phyloP scores from a whole-genome alignment of 2,888 invertebrate species.

The Phlogophora meticulosa region DNA sequence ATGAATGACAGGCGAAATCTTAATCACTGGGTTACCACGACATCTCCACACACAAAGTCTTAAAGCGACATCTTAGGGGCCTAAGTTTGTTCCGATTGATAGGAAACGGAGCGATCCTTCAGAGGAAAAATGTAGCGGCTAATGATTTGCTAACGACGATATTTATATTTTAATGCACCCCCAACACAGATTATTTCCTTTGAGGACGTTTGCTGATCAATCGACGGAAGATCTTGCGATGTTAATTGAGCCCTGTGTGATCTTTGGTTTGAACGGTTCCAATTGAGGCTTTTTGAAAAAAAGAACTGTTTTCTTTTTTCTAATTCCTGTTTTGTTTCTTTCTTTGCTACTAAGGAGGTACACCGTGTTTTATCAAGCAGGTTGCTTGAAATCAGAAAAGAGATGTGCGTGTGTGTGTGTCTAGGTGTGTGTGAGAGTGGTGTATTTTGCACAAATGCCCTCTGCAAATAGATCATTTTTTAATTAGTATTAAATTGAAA shows the following conservation, averaged over 20 bases:
- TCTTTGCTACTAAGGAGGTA: not conserved
- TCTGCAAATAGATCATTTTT: no score
- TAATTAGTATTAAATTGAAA: no score
- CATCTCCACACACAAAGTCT: not conserved
- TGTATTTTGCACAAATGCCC: no score
- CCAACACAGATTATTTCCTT: constrained; percentile 88
- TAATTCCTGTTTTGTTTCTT: not conserved
- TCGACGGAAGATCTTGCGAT: constrained; percentile 67
- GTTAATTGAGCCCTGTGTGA: constrained; percentile 63
- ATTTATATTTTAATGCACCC: constrained; percentile 90
- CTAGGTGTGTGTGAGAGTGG: no score
- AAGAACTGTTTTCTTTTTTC: not conserved
- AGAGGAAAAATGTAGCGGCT: constrained; percentile 84
- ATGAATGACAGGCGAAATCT: no score
- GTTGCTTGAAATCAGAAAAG: no score
- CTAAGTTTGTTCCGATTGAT: constrained; percentile 81
- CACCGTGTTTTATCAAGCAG: no score
- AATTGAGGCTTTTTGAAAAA: not conserved
- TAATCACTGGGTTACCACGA: not conserved
- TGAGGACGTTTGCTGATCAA: constrained; percentile 81
- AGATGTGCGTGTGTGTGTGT: no score
- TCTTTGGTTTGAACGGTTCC: constrained; percentile 15
- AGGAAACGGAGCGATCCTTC: constrained; percentile 79
- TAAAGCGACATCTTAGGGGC: constrained; percentile 62
- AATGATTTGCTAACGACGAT: constrained; percentile 91